Evolutionary conservation across 2,888 invertebrate genomes (phyloP).

Genomic region (Monopis laevigella): DNA sequence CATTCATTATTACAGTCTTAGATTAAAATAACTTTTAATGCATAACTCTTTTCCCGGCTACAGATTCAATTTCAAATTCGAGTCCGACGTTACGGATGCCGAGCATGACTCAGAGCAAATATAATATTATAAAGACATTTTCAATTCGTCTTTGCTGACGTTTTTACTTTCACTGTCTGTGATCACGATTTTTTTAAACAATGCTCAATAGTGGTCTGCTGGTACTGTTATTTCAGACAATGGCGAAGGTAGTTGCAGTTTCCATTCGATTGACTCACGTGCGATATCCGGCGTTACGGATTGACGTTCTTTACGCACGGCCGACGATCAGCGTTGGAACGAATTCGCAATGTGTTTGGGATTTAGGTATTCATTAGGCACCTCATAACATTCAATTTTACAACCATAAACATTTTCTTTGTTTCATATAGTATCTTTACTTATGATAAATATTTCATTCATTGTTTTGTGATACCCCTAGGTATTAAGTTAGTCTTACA

Average conservation of each 20-base stretch:
- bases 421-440: too few species aligned
- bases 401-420: too few species aligned
- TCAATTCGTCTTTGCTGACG: not conserved
- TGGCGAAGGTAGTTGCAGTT: conserved; percentile 25
- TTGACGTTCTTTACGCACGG: conserved; percentile 44
- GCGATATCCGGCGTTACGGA: conserved; percentile 26
- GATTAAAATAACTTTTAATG: too few species aligned
- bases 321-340: conserved; percentile 38
- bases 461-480: too few species aligned
- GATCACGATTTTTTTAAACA: conserved; percentile 9
- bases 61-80: not conserved
- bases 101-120: conserved; percentile 7
- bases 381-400: too few species aligned
- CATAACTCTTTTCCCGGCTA: too few species aligned
- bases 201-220: too few species aligned
- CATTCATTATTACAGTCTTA: not conserved
- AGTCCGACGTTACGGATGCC: not conserved
- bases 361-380: conserved; percentile 6
- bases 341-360: conserved; percentile 32
- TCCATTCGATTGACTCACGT: conserved; percentile 35
- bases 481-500: too few species aligned
- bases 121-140: not conserved
- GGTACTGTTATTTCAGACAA: conserved; percentile 22
- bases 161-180: conserved; percentile 9
- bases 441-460: too few species aligned